Evolutionary conservation across 2,797 vertebrate genomes (phyloP), one percentile per base, ranked within the genome.

Genomic region (Pseudochromis fuscus): DNA sequence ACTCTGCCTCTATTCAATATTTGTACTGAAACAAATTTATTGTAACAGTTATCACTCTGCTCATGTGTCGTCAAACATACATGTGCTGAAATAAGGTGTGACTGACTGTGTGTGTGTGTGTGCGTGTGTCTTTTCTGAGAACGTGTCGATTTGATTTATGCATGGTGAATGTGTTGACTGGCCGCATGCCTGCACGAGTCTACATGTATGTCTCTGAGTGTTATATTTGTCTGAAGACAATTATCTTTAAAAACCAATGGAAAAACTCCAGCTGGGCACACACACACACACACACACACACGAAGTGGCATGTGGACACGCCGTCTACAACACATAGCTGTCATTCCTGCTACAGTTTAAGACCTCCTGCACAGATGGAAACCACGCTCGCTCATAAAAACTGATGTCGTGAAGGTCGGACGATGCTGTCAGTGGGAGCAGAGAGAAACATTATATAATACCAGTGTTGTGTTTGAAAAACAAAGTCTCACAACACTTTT

Each of bases 211-310:
- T 64, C 62, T 70, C 23, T 28, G 31, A 58, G 45, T 50, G 75
- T 75, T 65, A 69, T 79, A 72, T 78, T 75, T 67, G 67, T 73
- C 61, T 25, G 19, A 77, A 48, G 61, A 61, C 52, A 61, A 57
- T 77, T 66, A 60, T 81, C 65, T 58, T 51, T 62, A 48, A 70
- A 55, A 71, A 65, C 63, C 42, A 11, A 44, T 38, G 78, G 72
- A 75, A 59, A 50, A 63, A 25, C 23, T 35, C 25, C 49, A 30
- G n/a, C n/a, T n/a, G n/a, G n/a, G n/a, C n/a, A n/a, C n/a, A n/a
- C n/a, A n/a, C n/a, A n/a, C n/a, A n/a, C n/a, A n/a, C 5, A 3
- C 23, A 60, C 19, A 52, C 33, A 70, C 38, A 45, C 53, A 19
- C 4, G 35, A 49, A 19, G 48, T 30, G 48, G 55, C 15, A 66